Evolutionary conservation across 2,113 vertebrate genomes (phyloP), one percentile per base, ranked within the genome.

Genomic region (Chionodraco myersi): DNA sequence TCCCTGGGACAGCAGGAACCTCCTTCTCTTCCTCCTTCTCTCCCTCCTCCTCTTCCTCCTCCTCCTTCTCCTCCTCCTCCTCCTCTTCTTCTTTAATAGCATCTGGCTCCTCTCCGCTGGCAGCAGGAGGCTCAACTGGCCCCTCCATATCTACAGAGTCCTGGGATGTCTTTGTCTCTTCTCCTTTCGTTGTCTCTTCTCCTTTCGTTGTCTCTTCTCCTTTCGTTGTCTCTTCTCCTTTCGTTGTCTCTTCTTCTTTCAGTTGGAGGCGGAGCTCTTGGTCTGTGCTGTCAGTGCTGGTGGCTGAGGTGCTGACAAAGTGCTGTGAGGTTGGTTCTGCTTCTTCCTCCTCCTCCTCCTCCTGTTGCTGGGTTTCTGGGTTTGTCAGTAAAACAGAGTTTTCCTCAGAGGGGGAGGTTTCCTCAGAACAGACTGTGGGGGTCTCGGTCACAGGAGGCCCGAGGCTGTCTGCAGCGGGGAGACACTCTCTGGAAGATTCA

Each of bases 11-110:
- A 34, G 34, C 51, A 10, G 61, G 61, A 34, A 36, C 61, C 52
- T 72, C 79, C 26, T 47, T 47, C n/a, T 81, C 86, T 21, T 63
- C 30, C 45, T 63, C 26, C n/a, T 82, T 72, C 3, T 86, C 90
- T 23, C 11, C 9, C 12, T 90, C 89, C 3, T 82, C 74, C 0
- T 14, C 75, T 21, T 80, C 86, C 56, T 79, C 80, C 10, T 41
- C 77, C 18, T 10, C 70, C 13, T 53, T 16, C 41, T 64, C 21
- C n/a, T 81, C 86, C 18, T 30, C 2, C 23, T 58, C 23, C 56
- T 57, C 56, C 0, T 3, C 9, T 23, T 26, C 74, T 34, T 11
- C 69, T 14, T 41, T 13, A 30, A 57, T 75, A 0, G 57, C 61
- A 45, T 67, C 80, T 30, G 49, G 73, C 49, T 72, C 79, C 63